Conservation (phyloP, 1,140 invertebrate genomes). For the Melitaea cinxia region DNA sequence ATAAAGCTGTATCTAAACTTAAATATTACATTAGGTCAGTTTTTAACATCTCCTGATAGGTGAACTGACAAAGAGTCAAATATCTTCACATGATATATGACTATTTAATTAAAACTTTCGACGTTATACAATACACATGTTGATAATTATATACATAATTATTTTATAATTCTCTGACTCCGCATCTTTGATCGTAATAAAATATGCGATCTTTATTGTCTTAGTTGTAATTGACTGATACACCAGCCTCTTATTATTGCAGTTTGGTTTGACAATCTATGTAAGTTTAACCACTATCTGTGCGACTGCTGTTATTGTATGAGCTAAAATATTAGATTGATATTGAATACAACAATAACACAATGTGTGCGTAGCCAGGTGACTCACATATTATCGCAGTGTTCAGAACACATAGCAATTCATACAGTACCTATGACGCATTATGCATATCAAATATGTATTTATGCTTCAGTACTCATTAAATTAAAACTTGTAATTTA, state of each 20-base stretch:
- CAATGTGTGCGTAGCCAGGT: background rate
- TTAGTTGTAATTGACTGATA: constrained; percentile 38
- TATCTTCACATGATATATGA: background rate
- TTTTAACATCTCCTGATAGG: constrained; percentile 1
- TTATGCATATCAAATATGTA: background rate
- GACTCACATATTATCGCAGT: background rate
- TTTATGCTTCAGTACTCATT: no score
- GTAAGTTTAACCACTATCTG: background rate
- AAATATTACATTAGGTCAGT: constrained; percentile 10
- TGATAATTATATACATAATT: background rate
- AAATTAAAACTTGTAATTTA: background rate
- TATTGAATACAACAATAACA: background rate
- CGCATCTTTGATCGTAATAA: background rate
- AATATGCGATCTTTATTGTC: constrained; percentile 41
- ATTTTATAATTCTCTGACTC: background rate
- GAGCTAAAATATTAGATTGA: background rate
- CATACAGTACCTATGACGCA: background rate
- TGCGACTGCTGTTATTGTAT: background rate
- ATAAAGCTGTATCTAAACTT: constrained; percentile 9
- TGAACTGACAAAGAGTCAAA: background rate
- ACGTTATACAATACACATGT: background rate
- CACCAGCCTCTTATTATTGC: background rate
- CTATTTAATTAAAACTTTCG: background rate
- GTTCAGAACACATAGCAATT: background rate
- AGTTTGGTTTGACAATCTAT: background rate